Base-by-base conservation (phyloP, 23 tunicate genomes). In the Halocynthia aurantium region DNA sequence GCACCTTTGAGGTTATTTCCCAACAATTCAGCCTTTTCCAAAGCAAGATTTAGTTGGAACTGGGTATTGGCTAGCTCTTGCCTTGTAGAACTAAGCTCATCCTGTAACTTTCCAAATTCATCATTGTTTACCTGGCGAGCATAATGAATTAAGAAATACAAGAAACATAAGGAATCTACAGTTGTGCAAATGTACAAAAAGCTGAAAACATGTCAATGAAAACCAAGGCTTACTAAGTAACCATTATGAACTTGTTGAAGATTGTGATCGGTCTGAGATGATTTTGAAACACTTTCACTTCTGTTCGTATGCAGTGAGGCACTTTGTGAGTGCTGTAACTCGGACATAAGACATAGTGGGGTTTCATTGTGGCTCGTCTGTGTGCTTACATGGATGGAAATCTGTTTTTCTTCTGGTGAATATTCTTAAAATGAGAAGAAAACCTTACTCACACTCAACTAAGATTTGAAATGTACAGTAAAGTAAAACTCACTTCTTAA, bases 231-330 rank as follows among this genome's bases (percentile, higher is more conserved):
- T 60, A n/a, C n/a, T 15, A n/a, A n/a, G 64, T n/a, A 60, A 60
- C 2, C 4, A n/a, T 15, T 61, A 73, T 53, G 20, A 51, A 81
- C 56, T 15, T 40, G 57, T 17, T 81, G 58, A 7, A 40, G 55
- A 74, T 73, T 53, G 61, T 82, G 86, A 62, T 73, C 80, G 6
- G 86, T 82, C 66, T 82, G 86, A 52, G 86, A 22, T 15, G 80
- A 62, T 7, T 53, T 40, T 10, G 72, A 77, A 13, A 12, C 7
- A 18, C 50, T 22, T 11, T 58, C 62, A 8, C n/a, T 31, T 18
- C n/a, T 50, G 5, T 9, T 57, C 22, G 9, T 6, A 52, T 50
- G 21, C 4, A 11, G 18, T 19, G 7, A 17, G n/a, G 49, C 55
- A 6, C 67, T 31, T 31, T 31, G 44, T 31, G 44, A 31, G 44